phyloP scores from a whole-genome alignment of 2,113 vertebrate genomes.

The Myotis lucifugus region DNA sequence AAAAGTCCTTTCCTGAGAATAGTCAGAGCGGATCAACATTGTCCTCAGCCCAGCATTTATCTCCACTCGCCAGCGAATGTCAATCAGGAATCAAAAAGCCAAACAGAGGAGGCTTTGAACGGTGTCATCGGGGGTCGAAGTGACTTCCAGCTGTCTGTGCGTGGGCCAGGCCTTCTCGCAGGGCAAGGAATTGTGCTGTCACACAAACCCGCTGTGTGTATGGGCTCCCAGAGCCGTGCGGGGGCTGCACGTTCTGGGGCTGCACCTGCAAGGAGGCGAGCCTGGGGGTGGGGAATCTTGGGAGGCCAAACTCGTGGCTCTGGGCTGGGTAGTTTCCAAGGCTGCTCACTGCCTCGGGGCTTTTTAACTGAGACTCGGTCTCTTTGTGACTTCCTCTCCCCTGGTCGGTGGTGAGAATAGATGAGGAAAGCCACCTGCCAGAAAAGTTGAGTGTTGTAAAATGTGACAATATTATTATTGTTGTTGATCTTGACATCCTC shows the following conservation, averaged over 20 bases:
- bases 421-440: slow-evolving; percentile 20
- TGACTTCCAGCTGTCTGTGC: slow-evolving; percentile 87
- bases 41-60: slow-evolving; percentile 85
- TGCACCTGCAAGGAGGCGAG: slow-evolving; percentile 84
- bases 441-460: neutral
- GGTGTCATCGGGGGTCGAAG: slow-evolving; percentile 86
- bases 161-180: slow-evolving; percentile 82
- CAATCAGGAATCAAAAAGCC: slow-evolving; percentile 92
- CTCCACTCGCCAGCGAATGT: slow-evolving; percentile 85
- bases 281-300: slow-evolving; percentile 74
- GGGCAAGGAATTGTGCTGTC: slow-evolving; percentile 83
- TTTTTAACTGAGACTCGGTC: neutral
- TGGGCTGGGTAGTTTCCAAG: slow-evolving; percentile 35
- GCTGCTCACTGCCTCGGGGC: neutral
- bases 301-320: neutral
- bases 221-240: slow-evolving; percentile 73
- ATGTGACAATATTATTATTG: neutral
- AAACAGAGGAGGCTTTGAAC: slow-evolving; percentile 89
- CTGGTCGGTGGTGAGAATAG: neutral
- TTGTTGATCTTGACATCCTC: neutral
- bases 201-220: slow-evolving; percentile 79
- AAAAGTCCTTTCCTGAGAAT: slow-evolving; percentile 87
- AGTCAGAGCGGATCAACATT: slow-evolving; percentile 87
- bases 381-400: neutral
- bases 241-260: slow-evolving; percentile 64